Base-by-base conservation (phyloP, 1,140 invertebrate genomes). In the Monochamus saltuarius region DNA sequence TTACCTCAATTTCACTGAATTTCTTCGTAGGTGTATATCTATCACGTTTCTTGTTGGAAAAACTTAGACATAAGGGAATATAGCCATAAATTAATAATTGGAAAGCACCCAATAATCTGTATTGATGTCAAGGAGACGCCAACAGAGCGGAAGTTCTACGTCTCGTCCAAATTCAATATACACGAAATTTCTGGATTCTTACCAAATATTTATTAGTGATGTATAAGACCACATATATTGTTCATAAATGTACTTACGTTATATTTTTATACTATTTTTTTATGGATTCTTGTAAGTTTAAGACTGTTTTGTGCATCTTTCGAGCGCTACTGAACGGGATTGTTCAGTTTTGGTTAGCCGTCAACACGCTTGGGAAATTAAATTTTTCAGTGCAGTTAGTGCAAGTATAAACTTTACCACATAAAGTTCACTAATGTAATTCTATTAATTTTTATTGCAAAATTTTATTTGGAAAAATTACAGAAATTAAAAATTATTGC, bases 11-110 rank as follows among this genome's bases (percentile, higher is more conserved):
- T 29, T 29, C 22, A 29, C 6, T 29, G 22, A 29, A 29, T 29
- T 29, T 29, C 22, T 29, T 6, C 22, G 22, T 42, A 75, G 73
- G 61, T 75, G 7, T 75, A 73, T 50, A 69, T 72, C 35, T 75
- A 75, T 40, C 61, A 66, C 40, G 59, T 75, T 7, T 58, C 62
- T 13, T 66, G 65, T 8, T 75, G 73, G 73, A 72, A 71, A 64
- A 65, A 65, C 29, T 71, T 75, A 11, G 62, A 69, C 42, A 56
- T 73, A 39, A 59, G 66, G 19, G 55, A 70, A 4, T 75, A 73
- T 57, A 54, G 60, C n/a, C 56, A 68, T 19, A 68, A 62, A 43
- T 39, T 70, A 8, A 68, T 69, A 11, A 61, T 72, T 19, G 68
- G 71, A 8, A 68, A 66, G 57, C 69, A 75, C 58, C 72, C 72